Conservation (phyloP, 2,888 invertebrate species). For the Anticlea derivata region DNA sequence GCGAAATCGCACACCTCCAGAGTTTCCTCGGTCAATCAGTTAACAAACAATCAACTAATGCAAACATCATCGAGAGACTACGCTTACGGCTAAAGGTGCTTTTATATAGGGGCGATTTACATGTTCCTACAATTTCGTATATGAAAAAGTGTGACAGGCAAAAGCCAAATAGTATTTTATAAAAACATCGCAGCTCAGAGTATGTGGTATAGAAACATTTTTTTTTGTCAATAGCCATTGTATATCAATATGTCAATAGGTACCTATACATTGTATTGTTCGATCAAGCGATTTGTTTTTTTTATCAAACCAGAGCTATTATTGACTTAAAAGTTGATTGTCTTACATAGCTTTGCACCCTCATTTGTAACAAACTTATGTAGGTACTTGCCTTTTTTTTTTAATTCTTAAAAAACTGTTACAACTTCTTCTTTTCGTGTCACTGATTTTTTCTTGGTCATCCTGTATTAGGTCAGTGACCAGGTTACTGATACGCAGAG, state of each 20-base stretch:
- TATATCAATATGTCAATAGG: no score
- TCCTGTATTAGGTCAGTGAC: no score
- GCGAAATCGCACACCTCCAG: conserved; percentile 42
- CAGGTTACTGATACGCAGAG: conserved; percentile 13
- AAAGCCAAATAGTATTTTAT: no score
- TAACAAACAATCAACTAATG: conserved; percentile 65
- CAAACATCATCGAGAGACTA: conserved; percentile 48
- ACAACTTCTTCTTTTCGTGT: no score
- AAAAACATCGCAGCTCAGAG: no score
- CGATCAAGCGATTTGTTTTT: not conserved
- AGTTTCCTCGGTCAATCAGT: conserved; percentile 51
- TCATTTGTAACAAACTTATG: not conserved
- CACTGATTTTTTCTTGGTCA: no score
- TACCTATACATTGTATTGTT: conserved; percentile 11
- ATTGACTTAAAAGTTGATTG: conserved; percentile 11
- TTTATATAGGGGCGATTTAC: conserved; percentile 6
- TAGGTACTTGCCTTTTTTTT: conserved; percentile 4
- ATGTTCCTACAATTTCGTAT: no score
- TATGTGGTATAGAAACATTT: no score
- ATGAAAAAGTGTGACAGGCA: no score
- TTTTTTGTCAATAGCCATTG: no score
- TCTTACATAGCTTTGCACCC: not conserved
- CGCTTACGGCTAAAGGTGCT: conserved; percentile 34
- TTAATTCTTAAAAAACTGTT: no score
- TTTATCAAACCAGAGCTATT: conserved; percentile 4